Conservation (phyloP, 2,888 invertebrate species). For the Pammene aurita region DNA sequence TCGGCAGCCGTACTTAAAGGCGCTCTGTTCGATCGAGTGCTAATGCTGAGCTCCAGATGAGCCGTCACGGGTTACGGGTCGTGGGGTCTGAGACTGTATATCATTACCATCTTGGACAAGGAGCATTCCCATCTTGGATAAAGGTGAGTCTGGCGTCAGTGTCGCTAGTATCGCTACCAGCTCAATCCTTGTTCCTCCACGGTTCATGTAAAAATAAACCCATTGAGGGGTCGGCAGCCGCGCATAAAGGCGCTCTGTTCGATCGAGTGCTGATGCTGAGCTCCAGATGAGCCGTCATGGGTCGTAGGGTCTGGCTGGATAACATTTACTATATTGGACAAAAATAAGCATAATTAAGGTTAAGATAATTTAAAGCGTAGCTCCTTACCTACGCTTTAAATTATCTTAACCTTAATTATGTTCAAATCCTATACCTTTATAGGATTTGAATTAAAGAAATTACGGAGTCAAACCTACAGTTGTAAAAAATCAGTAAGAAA, state of each 20-base stretch:
- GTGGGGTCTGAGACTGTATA: slow-evolving; percentile 3
- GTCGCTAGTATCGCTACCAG: slow-evolving; percentile 23
- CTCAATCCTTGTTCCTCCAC: slow-evolving; percentile 22
- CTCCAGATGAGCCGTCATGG: slow-evolving; percentile 26
- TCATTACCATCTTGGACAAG: too few relatives aligned
- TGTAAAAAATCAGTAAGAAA: too few relatives aligned
- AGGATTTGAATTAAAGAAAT: too few relatives aligned
- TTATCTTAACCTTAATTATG: neutral
- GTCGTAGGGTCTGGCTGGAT: slow-evolving; percentile 7
- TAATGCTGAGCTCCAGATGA: slow-evolving; percentile 28
- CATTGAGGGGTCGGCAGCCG: slow-evolving; percentile 66
- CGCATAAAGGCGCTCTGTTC: slow-evolving; percentile 60
- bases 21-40: slow-evolving; percentile 12
- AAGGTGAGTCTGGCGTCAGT: too few relatives aligned
- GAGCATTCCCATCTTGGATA: too few relatives aligned
- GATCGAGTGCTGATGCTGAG: slow-evolving; percentile 31
- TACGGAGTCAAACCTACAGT: too few relatives aligned
- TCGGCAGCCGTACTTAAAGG: too few relatives aligned
- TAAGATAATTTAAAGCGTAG: too few relatives aligned
- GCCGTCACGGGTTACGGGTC: slow-evolving; percentile 10
- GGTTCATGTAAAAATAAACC: slow-evolving; percentile 60
- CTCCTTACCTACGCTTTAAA: too few relatives aligned
- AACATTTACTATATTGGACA: neutral
- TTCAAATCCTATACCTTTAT: too few relatives aligned
- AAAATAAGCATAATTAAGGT: neutral